Base-by-base conservation (phyloP, 2,797 vertebrate genomes). In the Uromys caudimaculatus region DNA sequence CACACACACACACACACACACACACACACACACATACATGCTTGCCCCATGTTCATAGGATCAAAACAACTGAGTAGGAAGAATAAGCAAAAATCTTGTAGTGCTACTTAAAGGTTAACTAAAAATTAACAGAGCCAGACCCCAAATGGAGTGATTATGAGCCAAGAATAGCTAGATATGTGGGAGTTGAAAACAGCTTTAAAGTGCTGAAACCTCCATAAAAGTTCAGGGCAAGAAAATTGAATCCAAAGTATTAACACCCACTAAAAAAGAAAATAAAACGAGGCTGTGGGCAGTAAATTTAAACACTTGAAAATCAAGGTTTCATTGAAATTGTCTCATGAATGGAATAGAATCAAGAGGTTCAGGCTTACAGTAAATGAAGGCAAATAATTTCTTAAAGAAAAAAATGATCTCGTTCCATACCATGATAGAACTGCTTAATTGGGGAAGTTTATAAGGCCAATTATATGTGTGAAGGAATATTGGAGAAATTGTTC, bases 181-280 rank as follows among this genome's bases (percentile, higher is more conserved):
- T 97, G 89, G 84, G 87, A 94, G 87, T 89, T 1, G 54, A 90
- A 96, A 93, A 95, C 91, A 44, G 56, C 76, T 95, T 78, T 95
- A 92, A 96, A 96, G 84, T 60, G 44, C 60, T 95, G 85, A 95
- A 87, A 79, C 64, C 52, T 96, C 64, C 89, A 81, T 95, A 89
- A 92, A 95, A 91, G 58, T 91, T 96, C 76, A 96, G 60, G 83
- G 50, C 69, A 89, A 84, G 76, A 89, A 94, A 69, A 96, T 13
- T 96, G 79, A 95, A 90, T 96, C 60, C 50, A 71, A 97, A 81
- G 41, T 94, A 84, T 95, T 96, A 97, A 93, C 38, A 90, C 58
- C 21, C 85, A 94, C 79, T 94, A 32, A 78, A 95, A 91, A 95
- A 94, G 79, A 41, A 75, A 76, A 96, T 64, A 89, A 96, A 91